Percentiles rank a stretch among this genome's conserved stretches.
These are phyloP conservation scores for Elgaria multicarinata DNA, from an alignment of 2,113 vertebrate genomes.

Conservation along the genomic window DNA sequence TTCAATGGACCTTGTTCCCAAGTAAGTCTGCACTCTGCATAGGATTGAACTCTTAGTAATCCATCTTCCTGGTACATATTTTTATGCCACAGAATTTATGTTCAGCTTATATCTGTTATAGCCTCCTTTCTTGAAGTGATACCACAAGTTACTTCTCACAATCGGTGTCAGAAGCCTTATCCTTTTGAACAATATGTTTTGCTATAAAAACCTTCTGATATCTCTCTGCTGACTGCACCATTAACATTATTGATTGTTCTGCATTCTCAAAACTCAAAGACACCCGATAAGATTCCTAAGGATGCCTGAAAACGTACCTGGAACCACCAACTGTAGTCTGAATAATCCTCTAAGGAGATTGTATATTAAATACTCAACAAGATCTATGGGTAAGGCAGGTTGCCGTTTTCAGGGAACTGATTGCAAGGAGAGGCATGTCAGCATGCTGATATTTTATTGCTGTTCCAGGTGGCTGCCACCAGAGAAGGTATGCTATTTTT, in stretches of 20 bases:
- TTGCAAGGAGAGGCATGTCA: conserved; percentile 6
- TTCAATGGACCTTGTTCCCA: background rate
- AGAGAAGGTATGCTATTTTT: conserved; percentile 51
- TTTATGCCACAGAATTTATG: conserved; percentile 26
- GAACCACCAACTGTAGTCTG: conserved; percentile 34
- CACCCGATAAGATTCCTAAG: conserved; percentile 30
- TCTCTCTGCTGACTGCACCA: conserved; percentile 56
- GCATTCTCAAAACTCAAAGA: conserved; percentile 60
- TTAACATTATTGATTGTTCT: conserved; percentile 66
- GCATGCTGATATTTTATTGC: conserved; percentile 53
- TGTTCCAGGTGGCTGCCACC: conserved; percentile 47
- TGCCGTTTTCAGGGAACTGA: conserved; percentile 55
- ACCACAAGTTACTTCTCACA: conserved; percentile 68
- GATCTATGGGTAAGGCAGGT: conserved; percentile 49
- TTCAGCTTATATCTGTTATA: conserved; percentile 50
- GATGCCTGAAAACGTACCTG: conserved; percentile 52
- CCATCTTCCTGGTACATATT: conserved; percentile 36
- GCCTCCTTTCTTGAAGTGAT: conserved; percentile 60
- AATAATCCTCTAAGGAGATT: conserved; percentile 51
- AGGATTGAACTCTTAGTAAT: conserved; percentile 28
- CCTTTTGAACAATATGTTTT: conserved; percentile 58
- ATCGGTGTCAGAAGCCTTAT: conserved; percentile 62
- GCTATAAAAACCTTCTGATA: conserved; percentile 55
- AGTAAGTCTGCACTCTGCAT: background rate
- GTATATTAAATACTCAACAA: conserved; percentile 57